Conservation (phyloP, 2,888 invertebrate species). For the Fragum fragum region DNA sequence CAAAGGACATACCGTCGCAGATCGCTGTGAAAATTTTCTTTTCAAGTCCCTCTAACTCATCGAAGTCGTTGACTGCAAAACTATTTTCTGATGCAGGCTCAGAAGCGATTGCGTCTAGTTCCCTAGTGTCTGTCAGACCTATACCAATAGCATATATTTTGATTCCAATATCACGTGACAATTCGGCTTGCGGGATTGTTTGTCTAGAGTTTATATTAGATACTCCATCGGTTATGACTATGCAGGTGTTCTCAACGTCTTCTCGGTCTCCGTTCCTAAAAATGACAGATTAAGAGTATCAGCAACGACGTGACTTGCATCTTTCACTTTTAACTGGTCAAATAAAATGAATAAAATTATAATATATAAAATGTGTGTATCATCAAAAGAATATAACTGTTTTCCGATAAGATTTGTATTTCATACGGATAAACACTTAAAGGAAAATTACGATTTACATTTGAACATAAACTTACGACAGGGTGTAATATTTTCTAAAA, state of each 20-base stretch:
- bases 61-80: conserved; percentile 77
- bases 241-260: conserved; percentile 78
- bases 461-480: too few relatives aligned
- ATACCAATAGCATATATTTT: conserved; percentile 81
- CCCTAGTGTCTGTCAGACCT: conserved; percentile 79
- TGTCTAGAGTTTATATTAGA: conserved; percentile 81
- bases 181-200: conserved; percentile 77
- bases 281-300: too few relatives aligned
- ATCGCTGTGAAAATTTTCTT: conserved; percentile 67
- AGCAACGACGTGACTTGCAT: too few relatives aligned
- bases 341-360: too few relatives aligned
- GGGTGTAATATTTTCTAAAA: too few relatives aligned
- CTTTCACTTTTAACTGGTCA: too few relatives aligned
- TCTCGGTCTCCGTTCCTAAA: conserved; percentile 80
- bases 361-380: too few relatives aligned
- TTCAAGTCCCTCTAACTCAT: conserved; percentile 71
- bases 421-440: too few relatives aligned
- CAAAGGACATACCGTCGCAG: conserved; percentile 74
- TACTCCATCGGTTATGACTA: conserved; percentile 83
- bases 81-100: conserved; percentile 73
- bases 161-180: conserved; percentile 75
- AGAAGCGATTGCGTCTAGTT: conserved; percentile 80
- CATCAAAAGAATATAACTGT: too few relatives aligned
- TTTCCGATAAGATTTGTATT: too few relatives aligned
- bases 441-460: too few relatives aligned